These are phyloP conservation scores for Monochamus saltuarius DNA, from an alignment of 1,140 invertebrate genomes.

Conservation along the genomic window DNA sequence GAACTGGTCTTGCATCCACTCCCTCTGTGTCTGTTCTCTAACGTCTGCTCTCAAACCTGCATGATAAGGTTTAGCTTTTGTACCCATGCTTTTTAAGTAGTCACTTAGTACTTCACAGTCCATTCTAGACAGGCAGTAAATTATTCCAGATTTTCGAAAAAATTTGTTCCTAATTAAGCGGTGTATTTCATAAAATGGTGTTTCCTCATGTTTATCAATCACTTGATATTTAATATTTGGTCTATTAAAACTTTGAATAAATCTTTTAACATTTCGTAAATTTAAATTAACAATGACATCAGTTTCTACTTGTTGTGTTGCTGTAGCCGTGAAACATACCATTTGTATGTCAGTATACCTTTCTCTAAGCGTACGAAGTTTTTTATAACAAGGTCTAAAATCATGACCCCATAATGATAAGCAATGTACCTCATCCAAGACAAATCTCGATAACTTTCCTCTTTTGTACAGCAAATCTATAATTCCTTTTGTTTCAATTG, in stretches of 20 bases:
- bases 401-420: constrained; percentile 97
- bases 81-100: constrained; percentile 60
- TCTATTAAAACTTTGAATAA: constrained; percentile 86
- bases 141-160: constrained; percentile 73
- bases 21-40: constrained; percentile 69
- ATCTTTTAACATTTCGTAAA: constrained; percentile 74
- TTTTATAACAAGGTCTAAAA: constrained; percentile 89
- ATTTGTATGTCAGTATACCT: constrained; percentile 85
- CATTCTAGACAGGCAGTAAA: constrained; percentile 88
- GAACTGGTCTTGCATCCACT: constrained; percentile 80
- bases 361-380: constrained; percentile 76
- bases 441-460: constrained; percentile 69
- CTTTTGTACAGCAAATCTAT: constrained; percentile 79
- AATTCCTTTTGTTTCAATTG: constrained; percentile 83
- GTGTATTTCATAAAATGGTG: constrained; percentile 57
- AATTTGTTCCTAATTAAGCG: constrained; percentile 66
- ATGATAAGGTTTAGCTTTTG: constrained; percentile 79
- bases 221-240: constrained; percentile 90
- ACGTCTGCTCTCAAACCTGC: constrained; percentile 80
- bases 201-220: constrained; percentile 46
- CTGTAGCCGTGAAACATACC: constrained; percentile 88
- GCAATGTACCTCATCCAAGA: constrained; percentile 95
- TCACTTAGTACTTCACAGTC: constrained; percentile 78
- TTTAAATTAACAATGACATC: constrained; percentile 88
- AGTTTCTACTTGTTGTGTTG: constrained; percentile 74